Evolutionary conservation across 2,797 vertebrate species (phyloP).

Genomic region (Tauraco hartlaubi): DNA sequence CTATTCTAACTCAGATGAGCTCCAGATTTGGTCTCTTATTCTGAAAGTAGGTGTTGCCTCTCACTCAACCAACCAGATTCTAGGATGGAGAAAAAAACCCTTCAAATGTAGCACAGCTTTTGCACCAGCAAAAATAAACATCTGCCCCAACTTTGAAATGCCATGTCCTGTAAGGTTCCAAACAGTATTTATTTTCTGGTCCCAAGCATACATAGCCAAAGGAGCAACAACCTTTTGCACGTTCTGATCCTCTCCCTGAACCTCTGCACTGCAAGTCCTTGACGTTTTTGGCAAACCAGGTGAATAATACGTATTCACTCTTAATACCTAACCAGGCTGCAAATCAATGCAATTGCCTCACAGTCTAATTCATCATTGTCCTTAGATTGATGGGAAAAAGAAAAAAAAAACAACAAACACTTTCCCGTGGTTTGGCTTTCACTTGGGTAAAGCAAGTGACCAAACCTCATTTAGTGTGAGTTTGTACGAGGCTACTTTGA

Average conservation of each 20-base stretch:
- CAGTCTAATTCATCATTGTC: neutral
- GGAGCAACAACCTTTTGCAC: constrained; percentile 15
- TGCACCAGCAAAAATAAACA: neutral
- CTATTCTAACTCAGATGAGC: neutral
- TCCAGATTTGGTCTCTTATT: neutral
- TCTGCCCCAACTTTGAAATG: neutral
- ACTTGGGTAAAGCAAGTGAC: neutral
- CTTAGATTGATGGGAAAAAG: neutral
- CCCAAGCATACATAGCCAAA: neutral
- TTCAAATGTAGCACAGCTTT: neutral
- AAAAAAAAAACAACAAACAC: no score
- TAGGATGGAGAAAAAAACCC: rapidly evolving
- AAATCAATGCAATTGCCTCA: constrained; percentile 27
- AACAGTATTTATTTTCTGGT: neutral
- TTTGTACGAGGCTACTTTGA: neutral
- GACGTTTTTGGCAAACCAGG: constrained; percentile 21
- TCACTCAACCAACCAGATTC: neutral
- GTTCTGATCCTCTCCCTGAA: neutral
- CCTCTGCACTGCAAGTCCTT: constrained; percentile 14
- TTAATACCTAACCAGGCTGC: constrained; percentile 57
- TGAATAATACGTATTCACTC: neutral
- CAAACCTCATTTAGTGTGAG: neutral
- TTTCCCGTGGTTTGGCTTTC: constrained; percentile 14
- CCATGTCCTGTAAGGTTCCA: neutral
- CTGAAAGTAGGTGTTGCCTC: neutral